Evolutionary conservation across 2,888 invertebrate species (phyloP), one percentile per base, ranked within the genome.

Genomic region (Eilema caniola): DNA sequence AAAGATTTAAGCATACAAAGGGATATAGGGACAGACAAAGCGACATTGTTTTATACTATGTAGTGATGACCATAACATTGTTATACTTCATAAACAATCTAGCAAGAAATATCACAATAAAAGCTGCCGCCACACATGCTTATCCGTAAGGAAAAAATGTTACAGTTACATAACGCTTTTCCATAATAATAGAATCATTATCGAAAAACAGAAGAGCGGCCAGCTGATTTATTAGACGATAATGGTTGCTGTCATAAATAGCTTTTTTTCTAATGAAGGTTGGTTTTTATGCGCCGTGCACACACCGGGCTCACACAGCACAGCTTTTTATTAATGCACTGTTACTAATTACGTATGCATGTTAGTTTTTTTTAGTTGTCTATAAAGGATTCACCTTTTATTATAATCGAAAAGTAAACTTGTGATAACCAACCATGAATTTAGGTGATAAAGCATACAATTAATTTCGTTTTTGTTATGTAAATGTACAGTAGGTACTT

Each of bases 131-230:
- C 90, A 90, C 82, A 87, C 72, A 85, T 72, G 63, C 53, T 56
- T 72, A 85, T 37, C 85, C 56, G 56, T 69, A 77, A 82, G 85
- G 86, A 92, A 93, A 91, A 92, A 94, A 93, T 92, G 93, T 92
- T 93, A 94, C 95, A 95, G 95, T 95, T 94, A 95, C 93, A 93
- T 93, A 94, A 95, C 94, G 94, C 93, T 94, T 95, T 94, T 93
- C 95, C 94, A 93, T 95, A 95, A 95, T 95, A 95, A 95, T 95
- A 95, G 95, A 95, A 95, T 95, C 95, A 95, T 95, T 95, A 95
- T 95, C 92, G 94, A 95, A 95, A 88, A 95, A 95, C 95, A 95
- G 95, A 95, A 95, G 95, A 95, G 94, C 91, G 94, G 94, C 92
- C 95, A 95, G 95, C 95, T 95, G 95, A 95, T 95, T 95, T 95